A percentile compares a stretch with the other conserved stretches of the same genome.
These are phyloP conservation scores for Xylophagus ater DNA, from an alignment of 2,888 invertebrate species.

Conservation along the genomic window DNA sequence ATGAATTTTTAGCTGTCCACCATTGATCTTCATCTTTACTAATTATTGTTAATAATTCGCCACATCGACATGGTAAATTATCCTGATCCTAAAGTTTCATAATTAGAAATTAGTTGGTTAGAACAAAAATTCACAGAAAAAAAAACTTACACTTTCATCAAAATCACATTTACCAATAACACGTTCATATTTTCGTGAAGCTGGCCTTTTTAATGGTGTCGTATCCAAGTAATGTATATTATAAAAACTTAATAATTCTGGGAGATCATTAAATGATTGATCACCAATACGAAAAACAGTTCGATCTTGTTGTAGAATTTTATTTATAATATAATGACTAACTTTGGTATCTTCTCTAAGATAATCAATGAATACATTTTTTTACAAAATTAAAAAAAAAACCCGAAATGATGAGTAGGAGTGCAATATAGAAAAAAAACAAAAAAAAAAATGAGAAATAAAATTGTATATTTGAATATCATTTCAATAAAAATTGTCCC, in stretches of 20 bases:
- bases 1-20: conserved; percentile 74
- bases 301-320: conserved; percentile 74
- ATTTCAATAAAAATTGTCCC: not conserved
- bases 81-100: conserved; percentile 64
- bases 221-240: conserved; percentile 93
- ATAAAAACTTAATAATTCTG: conserved; percentile 84
- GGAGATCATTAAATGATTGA: conserved; percentile 85
- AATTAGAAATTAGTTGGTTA: not conserved
- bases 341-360: conserved; percentile 87
- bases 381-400: no score
- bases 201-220: conserved; percentile 81
- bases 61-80: conserved; percentile 90
- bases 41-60: conserved; percentile 83
- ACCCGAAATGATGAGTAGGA: no score
- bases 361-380: conserved; percentile 20
- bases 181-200: conserved; percentile 63
- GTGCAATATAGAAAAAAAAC: not conserved
- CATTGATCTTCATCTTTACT: conserved; percentile 97
- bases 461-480: no score
- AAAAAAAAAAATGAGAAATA: conserved; percentile 6
- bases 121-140: not conserved
- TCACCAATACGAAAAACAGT: conserved; percentile 86
- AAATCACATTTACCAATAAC: conserved; percentile 92
- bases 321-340: conserved; percentile 96
- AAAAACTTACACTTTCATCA: conserved; percentile 66